Percentiles rank a stretch among this genome's conserved stretches.
These are phyloP conservation scores for Struthidea cinerea DNA, from an alignment of 2,113 vertebrate genomes.

Conservation along the genomic window DNA sequence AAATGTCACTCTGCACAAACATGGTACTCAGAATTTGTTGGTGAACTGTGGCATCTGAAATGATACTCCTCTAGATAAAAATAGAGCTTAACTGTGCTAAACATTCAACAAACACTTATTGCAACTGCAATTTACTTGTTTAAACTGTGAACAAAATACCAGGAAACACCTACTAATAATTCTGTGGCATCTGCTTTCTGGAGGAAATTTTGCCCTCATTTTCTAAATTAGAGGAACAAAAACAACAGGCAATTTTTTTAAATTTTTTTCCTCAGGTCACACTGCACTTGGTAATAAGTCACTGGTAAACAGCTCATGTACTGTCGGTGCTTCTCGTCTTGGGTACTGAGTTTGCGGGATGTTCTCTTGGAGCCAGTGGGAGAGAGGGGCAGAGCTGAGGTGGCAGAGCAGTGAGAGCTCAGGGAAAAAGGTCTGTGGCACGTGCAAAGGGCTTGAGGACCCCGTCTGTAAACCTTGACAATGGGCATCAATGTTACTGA, in stretches of 20 bases:
- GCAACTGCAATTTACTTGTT: background rate
- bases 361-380: background rate
- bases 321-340: background rate
- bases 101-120: background rate
- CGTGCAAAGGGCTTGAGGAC: background rate
- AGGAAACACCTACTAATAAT: background rate
- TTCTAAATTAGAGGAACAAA: constrained; percentile 16
- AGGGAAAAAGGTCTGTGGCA: background rate
- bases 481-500: background rate
- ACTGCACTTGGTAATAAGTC: background rate
- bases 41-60: background rate
- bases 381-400: background rate
- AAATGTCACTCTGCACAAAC: background rate
- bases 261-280: background rate
- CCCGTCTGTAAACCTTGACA: background rate
- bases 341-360: background rate
- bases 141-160: constrained; percentile 13
- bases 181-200: background rate
- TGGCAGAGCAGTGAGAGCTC: background rate
- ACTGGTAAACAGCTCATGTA: background rate
- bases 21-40: background rate
- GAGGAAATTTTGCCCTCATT: background rate
- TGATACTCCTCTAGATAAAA: background rate
- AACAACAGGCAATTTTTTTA: background rate
- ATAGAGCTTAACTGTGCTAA: background rate